Conservation (phyloP, 2,113 vertebrate species). For the Syrrhaptes paradoxus region DNA sequence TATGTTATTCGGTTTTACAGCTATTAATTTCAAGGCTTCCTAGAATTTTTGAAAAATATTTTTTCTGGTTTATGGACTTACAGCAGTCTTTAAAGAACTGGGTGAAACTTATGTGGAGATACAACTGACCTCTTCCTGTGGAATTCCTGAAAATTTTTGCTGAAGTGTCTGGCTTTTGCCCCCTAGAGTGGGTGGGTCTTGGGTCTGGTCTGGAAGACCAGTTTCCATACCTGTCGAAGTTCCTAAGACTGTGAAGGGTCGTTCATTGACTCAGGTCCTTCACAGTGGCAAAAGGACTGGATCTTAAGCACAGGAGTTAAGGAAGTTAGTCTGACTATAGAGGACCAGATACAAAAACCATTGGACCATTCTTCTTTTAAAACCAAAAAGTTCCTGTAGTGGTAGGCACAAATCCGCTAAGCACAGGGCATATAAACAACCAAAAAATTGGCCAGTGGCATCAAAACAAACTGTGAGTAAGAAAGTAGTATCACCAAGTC, state of each 20-base stretch:
- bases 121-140: not conserved
- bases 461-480: not conserved
- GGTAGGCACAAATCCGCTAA: not conserved
- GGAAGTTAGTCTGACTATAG: not conserved
- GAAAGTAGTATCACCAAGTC: not conserved
- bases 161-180: not conserved
- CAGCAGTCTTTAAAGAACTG: not conserved
- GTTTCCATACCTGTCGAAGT: not conserved
- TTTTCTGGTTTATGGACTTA: not conserved
- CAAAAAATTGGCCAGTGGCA: not conserved
- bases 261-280: not conserved
- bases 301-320: not conserved
- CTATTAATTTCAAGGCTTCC: not conserved
- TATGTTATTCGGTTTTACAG: not conserved
- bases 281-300: not conserved
- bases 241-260: not conserved
- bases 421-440: not conserved
- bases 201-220: not conserved
- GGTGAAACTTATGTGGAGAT: not conserved
- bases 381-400: not conserved
- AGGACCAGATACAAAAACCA: not conserved
- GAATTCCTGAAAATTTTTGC: not conserved
- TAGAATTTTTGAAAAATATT: not conserved
- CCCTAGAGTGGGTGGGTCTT: not conserved
- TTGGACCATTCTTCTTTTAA: not conserved